Conservation (phyloP, 1,140 invertebrate genomes). For the Galleria mellonella region DNA sequence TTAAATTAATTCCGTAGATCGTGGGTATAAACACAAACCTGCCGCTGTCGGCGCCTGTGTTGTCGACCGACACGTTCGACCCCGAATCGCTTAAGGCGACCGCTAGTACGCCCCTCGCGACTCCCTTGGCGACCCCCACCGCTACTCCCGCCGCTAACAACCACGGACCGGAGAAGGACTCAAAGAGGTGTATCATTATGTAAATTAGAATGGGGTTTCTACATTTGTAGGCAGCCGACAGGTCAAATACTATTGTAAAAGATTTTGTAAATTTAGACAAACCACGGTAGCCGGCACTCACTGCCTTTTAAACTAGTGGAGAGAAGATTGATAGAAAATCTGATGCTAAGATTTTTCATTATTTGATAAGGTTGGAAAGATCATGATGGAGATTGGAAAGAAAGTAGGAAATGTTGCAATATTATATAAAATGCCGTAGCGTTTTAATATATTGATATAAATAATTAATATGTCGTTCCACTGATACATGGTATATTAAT, state of each 20-base stretch:
- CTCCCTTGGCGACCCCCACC: background rate
- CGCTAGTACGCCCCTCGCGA: slow-evolving; percentile 1
- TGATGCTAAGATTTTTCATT: no score
- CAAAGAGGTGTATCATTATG: slow-evolving; percentile 52
- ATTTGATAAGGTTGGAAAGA: no score
- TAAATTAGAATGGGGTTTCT: slow-evolving; percentile 15
- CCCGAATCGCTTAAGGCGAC: slow-evolving; percentile 43
- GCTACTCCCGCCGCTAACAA: background rate
- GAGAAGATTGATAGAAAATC: no score
- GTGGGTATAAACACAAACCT: slow-evolving; percentile 62
- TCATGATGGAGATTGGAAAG: no score
- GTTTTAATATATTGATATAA: no score
- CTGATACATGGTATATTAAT: no score
- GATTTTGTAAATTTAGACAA: background rate
- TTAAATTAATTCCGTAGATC: slow-evolving; percentile 25
- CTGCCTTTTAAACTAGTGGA: no score
- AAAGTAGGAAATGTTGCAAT: no score
- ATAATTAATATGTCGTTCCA: no score
- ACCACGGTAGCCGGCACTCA: no score
- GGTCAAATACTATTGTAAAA: background rate
- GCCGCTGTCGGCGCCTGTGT: slow-evolving; percentile 43
- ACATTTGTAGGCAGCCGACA: no score
- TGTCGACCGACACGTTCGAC: slow-evolving; percentile 29
- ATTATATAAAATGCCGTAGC: no score
- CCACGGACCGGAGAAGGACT: slow-evolving; percentile 13